These are phyloP conservation scores for Calliopum simillimum DNA, from an alignment of 2,888 invertebrate genomes.

Conservation along the genomic window DNA sequence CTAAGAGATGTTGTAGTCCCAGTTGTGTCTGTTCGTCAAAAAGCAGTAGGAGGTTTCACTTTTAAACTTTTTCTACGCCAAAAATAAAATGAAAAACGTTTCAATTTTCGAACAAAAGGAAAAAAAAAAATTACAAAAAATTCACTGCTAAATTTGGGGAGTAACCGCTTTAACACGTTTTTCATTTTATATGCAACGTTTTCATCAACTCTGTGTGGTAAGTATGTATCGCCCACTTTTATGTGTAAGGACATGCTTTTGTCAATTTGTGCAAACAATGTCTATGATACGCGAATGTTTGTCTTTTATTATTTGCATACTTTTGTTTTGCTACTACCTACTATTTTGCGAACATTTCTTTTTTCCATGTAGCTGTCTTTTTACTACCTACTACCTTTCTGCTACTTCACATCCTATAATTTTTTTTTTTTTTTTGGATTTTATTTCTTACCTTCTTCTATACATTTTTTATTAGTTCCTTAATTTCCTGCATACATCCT, in stretches of 20 bases:
- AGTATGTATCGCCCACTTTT: slow-evolving; percentile 1
- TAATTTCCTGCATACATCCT: slow-evolving; percentile 13
- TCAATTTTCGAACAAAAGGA: no score
- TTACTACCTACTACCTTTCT: not conserved
- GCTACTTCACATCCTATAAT: not conserved
- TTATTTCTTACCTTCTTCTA: slow-evolving; percentile 41
- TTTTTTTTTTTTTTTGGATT: slow-evolving; percentile 1
- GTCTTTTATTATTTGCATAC: not conserved
- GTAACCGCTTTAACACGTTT: slow-evolving; percentile 16
- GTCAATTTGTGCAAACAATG: not conserved
- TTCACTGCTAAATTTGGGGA: not conserved
- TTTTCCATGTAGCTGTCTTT: not conserved
- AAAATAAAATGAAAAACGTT: no score
- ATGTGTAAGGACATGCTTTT: not conserved
- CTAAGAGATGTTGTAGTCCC: not conserved
- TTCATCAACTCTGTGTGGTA: not conserved
- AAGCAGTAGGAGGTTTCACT: not conserved
- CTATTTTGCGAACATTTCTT: not conserved
- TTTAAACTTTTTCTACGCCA: not conserved
- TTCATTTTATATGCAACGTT: slow-evolving; percentile 9
- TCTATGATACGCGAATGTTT: slow-evolving; percentile 1
- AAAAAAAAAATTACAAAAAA: not conserved
- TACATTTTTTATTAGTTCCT: slow-evolving; percentile 32
- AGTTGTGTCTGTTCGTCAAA: not conserved
- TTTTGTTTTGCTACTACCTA: not conserved